Evolutionary conservation across 2,888 invertebrate species (phyloP).

Genomic region (Ceriagrion tenellum): DNA sequence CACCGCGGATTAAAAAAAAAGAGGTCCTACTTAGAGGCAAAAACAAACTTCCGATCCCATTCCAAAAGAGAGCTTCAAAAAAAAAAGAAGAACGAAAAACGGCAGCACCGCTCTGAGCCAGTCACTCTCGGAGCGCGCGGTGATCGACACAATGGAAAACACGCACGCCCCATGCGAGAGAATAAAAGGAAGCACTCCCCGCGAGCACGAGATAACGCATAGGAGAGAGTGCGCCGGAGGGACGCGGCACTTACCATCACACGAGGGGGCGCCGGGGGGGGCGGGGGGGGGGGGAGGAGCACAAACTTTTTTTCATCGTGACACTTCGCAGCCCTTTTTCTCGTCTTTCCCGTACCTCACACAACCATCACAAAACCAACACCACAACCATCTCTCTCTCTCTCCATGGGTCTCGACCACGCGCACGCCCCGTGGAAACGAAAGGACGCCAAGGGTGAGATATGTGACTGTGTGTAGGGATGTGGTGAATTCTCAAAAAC

Average conservation of each 20-base stretch:
- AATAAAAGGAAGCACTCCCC: not conserved
- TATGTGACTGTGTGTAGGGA: no score
- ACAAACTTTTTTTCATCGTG: not conserved
- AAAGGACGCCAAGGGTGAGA: not conserved
- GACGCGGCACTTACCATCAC: slow-evolving; percentile 5
- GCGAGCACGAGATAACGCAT: not conserved
- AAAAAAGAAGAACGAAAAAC: not conserved
- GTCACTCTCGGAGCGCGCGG: not conserved
- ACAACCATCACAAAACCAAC: no score
- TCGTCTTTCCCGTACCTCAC: not conserved
- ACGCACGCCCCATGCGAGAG: not conserved
- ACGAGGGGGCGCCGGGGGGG: no score
- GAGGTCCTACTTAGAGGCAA: not conserved
- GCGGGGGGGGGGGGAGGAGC: no score
- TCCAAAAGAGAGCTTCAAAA: not conserved
- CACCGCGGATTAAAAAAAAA: not conserved
- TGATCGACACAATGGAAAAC: not conserved
- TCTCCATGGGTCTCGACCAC: not conserved
- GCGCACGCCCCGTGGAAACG: not conserved
- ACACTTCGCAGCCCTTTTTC: slow-evolving; percentile 5
- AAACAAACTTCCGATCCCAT: not conserved
- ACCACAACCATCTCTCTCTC: no score
- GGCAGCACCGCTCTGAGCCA: not conserved
- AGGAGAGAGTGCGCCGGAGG: not conserved
- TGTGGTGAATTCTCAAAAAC: slow-evolving; percentile 12